Conservation (phyloP, 2,797 vertebrate species). For the Halcyon leucocephala region DNA sequence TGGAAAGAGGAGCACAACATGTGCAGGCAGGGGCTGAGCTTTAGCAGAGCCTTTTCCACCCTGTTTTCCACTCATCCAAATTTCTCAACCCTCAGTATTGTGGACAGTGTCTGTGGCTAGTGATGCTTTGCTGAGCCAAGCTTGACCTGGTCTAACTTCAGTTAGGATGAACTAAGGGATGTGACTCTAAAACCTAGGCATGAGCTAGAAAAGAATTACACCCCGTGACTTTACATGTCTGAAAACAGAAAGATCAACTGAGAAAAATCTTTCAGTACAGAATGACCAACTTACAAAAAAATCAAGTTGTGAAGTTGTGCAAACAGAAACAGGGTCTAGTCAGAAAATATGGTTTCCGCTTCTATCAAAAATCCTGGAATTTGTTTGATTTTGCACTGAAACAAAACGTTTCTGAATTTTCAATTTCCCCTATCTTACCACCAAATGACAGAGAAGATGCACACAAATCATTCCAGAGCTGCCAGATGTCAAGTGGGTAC, state of each 20-base stretch:
- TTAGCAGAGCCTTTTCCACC: neutral
- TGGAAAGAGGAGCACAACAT: neutral
- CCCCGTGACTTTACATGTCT: neutral
- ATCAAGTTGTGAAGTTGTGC: neutral
- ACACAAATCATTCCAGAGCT: neutral
- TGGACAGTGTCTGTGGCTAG: neutral
- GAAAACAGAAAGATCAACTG: neutral
- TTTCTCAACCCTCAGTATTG: neutral
- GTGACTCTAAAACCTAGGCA: neutral
- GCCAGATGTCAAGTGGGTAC: neutral
- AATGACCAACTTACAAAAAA: neutral
- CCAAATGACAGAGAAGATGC: neutral
- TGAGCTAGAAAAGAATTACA: neutral
- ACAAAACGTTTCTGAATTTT: neutral
- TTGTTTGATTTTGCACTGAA: neutral
- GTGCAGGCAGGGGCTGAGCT: neutral
- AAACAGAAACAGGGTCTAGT: neutral
- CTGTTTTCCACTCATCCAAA: neutral
- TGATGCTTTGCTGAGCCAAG: neutral
- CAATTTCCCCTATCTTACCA: neutral
- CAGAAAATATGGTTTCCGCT: neutral
- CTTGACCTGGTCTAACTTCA: neutral
- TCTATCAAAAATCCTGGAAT: neutral
- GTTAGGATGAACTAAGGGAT: neutral
- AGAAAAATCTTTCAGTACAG: neutral